Evolutionary conservation across 2,113 vertebrate species (phyloP).

Genomic region (Cyrtonyx montezumae): DNA sequence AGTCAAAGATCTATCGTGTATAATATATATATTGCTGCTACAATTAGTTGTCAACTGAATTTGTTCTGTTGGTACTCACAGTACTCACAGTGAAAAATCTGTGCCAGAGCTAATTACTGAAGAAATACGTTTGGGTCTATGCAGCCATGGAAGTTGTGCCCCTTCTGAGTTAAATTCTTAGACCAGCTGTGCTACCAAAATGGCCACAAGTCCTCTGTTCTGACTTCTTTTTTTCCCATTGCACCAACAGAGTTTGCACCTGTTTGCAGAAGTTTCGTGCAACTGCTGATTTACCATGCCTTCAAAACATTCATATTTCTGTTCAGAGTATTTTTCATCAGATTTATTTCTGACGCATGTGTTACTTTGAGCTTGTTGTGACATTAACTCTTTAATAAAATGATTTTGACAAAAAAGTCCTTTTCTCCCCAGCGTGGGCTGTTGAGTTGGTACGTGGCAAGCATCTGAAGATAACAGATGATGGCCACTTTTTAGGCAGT

Average conservation of each 20-base stretch:
- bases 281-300: constrained; percentile 41
- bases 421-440: not conserved
- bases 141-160: constrained; percentile 12
- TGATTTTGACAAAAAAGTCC: constrained; percentile 63
- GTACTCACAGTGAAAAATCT: constrained; percentile 36
- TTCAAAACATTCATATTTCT: constrained; percentile 20
- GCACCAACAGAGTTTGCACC: constrained; percentile 23
- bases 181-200: not conserved
- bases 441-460: not conserved
- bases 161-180: constrained; percentile 37
- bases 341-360: constrained; percentile 63
- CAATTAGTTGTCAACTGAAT: not conserved
- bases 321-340: constrained; percentile 24
- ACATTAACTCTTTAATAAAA: constrained; percentile 75
- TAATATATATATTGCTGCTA: constrained; percentile 5
- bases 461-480: not conserved
- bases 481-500: not conserved
- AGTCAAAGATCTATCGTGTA: constrained; percentile 17
- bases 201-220: not conserved
- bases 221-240: constrained; percentile 31
- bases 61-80: constrained; percentile 44
- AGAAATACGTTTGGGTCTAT: not conserved
- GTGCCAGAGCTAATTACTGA: constrained; percentile 9
- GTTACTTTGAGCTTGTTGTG: constrained; percentile 58
- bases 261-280: constrained; percentile 20